Percentiles rank a stretch among this genome's conserved stretches.
These are phyloP conservation scores for Leptogaster cylindrica DNA, from an alignment of 2,888 invertebrate species.

Conservation along the genomic window DNA sequence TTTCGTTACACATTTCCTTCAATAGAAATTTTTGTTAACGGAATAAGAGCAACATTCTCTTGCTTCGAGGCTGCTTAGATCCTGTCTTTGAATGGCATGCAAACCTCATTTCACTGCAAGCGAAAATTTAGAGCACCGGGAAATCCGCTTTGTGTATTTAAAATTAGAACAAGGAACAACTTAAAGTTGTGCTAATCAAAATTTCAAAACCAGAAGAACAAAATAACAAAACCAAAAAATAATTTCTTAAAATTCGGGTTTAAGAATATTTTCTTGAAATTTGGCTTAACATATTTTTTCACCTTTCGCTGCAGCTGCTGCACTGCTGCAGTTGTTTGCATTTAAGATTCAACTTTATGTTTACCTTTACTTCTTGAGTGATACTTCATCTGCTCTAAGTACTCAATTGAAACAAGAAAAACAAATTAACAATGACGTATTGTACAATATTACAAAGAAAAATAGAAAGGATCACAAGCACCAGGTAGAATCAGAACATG, in stretches of 20 bases:
- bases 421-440: constrained; percentile 18
- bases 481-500: constrained; percentile 14
- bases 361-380: neutral
- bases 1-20: no score
- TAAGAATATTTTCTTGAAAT: no score
- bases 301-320: neutral
- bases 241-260: no score
- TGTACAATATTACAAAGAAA: neutral
- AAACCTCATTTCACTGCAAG: neutral
- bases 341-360: no score
- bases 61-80: neutral
- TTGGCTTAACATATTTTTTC: neutral
- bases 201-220: no score
- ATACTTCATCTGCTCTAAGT: neutral
- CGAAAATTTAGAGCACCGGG: neutral
- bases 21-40: no score
- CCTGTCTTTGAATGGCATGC: no score
- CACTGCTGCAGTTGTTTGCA: no score
- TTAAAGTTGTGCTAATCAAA: no score
- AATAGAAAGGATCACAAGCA: neutral
- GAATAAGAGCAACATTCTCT: neutral
- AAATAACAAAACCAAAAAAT: no score
- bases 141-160: neutral
- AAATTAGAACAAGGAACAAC: no score
- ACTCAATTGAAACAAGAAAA: constrained; percentile 9